Evolutionary conservation across 2,888 invertebrate genomes (phyloP), one percentile per base, ranked within the genome.

Genomic region (Empis livida): DNA sequence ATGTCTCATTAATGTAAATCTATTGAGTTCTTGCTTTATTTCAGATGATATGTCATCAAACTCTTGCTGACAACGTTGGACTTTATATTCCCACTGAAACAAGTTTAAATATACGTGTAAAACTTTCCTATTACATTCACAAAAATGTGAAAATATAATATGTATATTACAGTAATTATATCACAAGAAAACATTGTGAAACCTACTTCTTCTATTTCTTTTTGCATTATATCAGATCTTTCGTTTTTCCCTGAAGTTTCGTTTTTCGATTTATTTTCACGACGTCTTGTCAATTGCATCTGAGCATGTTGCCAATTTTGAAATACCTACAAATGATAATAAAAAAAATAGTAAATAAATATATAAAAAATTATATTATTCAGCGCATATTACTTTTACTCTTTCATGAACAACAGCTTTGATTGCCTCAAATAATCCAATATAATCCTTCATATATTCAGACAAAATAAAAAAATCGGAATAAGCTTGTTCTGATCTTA

Each of bases 281-380:
- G 79, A 61, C 96, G 87, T 65, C 93, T 93, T 15, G 86, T 91
- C 53, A 99, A 71, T 71, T 87, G 91, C 73, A 90, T 83, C 68
- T 96, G 93, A 30, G 96, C 90, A 65, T 94, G 92, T 65, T 99
- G 95, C 93, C 97, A 97, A 61, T 86, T 88, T 71, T 97, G 96
- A 72, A 94, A 96, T 14, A 89, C 83, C 75, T 90, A 80, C 3
- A 80, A 80, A 45, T n/a, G n/a, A n/a, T n/a, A n/a, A n/a, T n/a
- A n/a, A n/a, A n/a, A 43, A 60, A 14, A 57, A 40, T 27, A 6
- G 15, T 16, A 14, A 42, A 8, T 17, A 14, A 42, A 42, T 27
- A 14, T 27, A n/a, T 42, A 42, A 11, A 37, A 37, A 37, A 20
- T 5, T 3, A 6, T 17, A 84, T 69, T 59, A 84, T 82, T 59